phyloP scores from a whole-genome alignment of 2,888 invertebrate genomes.

The Ecliptopera silaceata region DNA sequence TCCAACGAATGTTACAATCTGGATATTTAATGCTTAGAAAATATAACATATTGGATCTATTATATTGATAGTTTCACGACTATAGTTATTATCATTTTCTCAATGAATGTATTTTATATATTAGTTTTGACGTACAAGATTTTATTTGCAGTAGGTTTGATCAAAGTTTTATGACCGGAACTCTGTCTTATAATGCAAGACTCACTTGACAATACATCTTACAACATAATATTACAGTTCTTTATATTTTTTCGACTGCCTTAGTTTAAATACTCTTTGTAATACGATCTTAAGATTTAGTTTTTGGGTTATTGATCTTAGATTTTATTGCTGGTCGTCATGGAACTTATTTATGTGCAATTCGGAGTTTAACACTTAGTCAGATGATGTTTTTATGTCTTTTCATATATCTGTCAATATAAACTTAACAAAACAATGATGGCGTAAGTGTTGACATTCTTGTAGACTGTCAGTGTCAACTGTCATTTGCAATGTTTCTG shows the following conservation, averaged over 20 bases:
- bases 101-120: too few relatives aligned
- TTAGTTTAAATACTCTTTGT: conserved; percentile 5
- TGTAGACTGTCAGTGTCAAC: neutral
- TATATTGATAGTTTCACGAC: too few relatives aligned
- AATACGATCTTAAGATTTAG: conserved; percentile 6
- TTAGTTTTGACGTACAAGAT: too few relatives aligned
- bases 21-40: too few relatives aligned
- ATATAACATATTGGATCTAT: too few relatives aligned
- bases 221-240: conserved; percentile 3
- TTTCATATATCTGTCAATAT: neutral
- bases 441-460: neutral
- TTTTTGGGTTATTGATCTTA: conserved; percentile 15
- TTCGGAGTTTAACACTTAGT: neutral
- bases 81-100: too few relatives aligned
- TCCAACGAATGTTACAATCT: too few relatives aligned
- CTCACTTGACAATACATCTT: neutral
- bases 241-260: conserved; percentile 3
- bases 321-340: conserved; percentile 9
- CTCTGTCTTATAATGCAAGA: neutral
- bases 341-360: neutral
- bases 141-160: too few relatives aligned
- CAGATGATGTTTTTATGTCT: neutral
- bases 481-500: neutral
- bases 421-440: too few relatives aligned
- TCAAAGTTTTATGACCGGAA: conserved; percentile 4